These are phyloP conservation scores for Gyps fulvus DNA, from an alignment of 2,113 vertebrate genomes.

Conservation along the genomic window DNA sequence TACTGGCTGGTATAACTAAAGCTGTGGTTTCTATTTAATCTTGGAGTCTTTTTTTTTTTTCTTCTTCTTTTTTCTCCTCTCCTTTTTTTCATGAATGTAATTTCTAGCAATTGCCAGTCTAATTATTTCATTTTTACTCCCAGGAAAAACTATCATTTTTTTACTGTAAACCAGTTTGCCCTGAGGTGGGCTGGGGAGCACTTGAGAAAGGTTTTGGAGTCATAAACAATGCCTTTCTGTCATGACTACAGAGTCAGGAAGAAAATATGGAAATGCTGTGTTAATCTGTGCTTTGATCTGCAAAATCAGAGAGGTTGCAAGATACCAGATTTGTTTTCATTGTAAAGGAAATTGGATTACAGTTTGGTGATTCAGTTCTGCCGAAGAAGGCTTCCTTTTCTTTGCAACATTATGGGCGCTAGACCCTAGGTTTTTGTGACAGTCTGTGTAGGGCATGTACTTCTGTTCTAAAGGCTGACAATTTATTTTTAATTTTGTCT, in stretches of 20 bases:
- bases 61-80: accelerated
- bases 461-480: not conserved
- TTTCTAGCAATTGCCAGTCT: not conserved
- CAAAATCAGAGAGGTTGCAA: not conserved
- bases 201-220: not conserved
- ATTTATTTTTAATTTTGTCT: not conserved
- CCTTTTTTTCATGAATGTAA: not conserved
- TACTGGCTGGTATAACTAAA: not conserved
- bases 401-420: not conserved
- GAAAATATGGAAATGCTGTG: not conserved
- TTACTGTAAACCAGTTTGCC: not conserved
- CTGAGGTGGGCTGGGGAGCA: not conserved
- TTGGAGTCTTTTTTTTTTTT: not conserved
- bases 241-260: not conserved
- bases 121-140: not conserved
- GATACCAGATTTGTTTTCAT: not conserved
- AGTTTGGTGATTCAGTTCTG: not conserved
- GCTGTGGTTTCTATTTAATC: not conserved
- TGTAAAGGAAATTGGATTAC: not conserved
- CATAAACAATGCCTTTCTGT: not conserved
- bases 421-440: not conserved
- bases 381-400: not conserved
- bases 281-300: not conserved
- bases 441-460: not conserved
- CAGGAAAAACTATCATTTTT: not conserved